Conservation (phyloP, 2,113 vertebrate species). For the Upupa epops region DNA sequence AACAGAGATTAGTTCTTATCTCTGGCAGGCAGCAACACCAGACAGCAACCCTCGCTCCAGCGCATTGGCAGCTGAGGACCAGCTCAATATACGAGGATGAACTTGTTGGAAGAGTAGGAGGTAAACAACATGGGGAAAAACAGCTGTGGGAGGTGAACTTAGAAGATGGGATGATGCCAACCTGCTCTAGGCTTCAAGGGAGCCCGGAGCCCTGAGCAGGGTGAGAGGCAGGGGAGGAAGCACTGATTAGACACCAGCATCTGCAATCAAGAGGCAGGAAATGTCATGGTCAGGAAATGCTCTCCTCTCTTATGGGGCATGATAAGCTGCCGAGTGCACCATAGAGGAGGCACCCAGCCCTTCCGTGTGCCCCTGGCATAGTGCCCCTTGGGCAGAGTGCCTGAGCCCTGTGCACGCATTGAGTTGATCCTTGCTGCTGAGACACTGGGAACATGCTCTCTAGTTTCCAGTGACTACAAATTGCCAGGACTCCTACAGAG, state of each 20-base stretch:
- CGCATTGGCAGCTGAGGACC: not conserved
- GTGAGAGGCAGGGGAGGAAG: slow-evolving; percentile 11
- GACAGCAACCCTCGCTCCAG: not conserved
- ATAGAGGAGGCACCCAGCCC: not conserved
- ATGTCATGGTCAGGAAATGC: not conserved
- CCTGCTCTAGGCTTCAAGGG: not conserved
- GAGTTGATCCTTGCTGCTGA: not conserved
- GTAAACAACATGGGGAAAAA: not conserved
- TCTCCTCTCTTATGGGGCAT: accelerated
- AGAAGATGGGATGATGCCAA: slow-evolving; percentile 1
- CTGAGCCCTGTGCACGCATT: accelerated
- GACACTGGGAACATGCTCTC: accelerated
- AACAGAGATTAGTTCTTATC: slow-evolving; percentile 64
- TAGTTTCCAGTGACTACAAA: not conserved
- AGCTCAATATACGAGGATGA: not conserved
- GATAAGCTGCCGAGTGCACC: not conserved
- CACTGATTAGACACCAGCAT: slow-evolving; percentile 11
- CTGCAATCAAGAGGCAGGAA: slow-evolving; percentile 61
- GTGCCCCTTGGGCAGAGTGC: not conserved
- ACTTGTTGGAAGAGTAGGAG: not conserved
- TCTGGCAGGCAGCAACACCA: slow-evolving; percentile 38
- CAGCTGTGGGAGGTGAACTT: not conserved
- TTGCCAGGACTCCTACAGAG: not conserved
- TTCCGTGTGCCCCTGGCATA: not conserved
- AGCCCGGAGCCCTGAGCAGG: not conserved